Base-by-base conservation (phyloP, 2,888 invertebrate species). In the Scelioninae gen. 2 region DNA sequence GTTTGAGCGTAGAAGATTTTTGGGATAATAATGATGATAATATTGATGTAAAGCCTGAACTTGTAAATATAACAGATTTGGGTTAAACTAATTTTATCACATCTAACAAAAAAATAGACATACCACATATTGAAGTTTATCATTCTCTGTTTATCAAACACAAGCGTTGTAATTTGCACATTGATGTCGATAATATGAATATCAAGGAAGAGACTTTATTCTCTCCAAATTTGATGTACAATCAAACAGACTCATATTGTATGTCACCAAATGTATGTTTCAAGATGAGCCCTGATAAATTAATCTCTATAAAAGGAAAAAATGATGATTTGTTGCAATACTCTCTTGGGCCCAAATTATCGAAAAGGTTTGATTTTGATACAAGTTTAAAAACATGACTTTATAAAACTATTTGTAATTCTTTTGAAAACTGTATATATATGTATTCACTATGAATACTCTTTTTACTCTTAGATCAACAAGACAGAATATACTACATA, bases 21-120 rank as follows among this genome's bases (percentile, higher is more conserved):
- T 85, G 85, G 85, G 78, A 76, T 33, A 81, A 83, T 63, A 46
- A 67, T 10, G 77, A 78, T 0, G 80, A 81, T 39, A 79, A 74
- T 65, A 75, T 77, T 35, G 45, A 61, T 31, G 61, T 75, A 7
- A 11, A 45, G 10, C n/a, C 57, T 3, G 53, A 65, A 15, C 3
- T 1, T 11, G 3, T 2, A 18, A 22, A 28, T 16, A 9, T 31
- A 22, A 13, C 46, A 9, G 9, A 37, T 35, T 15, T 16, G 0
- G 46, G 5, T 9, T 13, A 33, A 15, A 9, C 1, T 16, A 11
- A 45, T 41, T 16, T 25, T 4, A 22, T 2, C 4, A 16, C 1
- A 5, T 11, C 9, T 11, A 7, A 65, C 6, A 31, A 45, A 9
- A 46, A 28, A 7, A 0, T 13, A 9, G 6, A 39, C 5, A 15